Percentiles rank a stretch among this genome's conserved stretches.
Conservation (phyloP, 1,140 invertebrate genomes). For the Drosophila asahinai region DNA sequence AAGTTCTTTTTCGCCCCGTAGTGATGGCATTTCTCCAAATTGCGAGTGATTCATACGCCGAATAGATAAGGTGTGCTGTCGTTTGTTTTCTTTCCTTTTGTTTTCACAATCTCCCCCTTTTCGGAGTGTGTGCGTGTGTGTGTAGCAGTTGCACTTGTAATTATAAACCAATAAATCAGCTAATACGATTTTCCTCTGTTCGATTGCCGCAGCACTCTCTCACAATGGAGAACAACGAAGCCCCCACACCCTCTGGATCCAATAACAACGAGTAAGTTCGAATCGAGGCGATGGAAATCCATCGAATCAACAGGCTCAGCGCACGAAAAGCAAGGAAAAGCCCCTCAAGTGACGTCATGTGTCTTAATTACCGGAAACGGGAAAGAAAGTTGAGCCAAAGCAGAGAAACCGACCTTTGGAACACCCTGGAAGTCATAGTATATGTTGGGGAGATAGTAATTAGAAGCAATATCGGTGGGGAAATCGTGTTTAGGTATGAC, state of each 20-base stretch:
- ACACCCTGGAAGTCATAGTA: background rate
- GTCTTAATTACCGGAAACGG: constrained; percentile 12
- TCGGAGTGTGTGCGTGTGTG: constrained; percentile 4
- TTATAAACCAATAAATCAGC: constrained; percentile 25
- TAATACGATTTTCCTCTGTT: constrained; percentile 6
- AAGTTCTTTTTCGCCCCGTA: constrained; percentile 55
- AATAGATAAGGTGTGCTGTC: constrained; percentile 64
- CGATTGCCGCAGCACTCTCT: constrained; percentile 5
- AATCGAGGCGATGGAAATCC: constrained; percentile 5
- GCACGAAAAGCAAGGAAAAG: constrained; percentile 43
- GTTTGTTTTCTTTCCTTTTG: constrained; percentile 32
- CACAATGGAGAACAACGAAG: constrained; percentile 75
- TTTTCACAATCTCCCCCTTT: constrained; percentile 19
- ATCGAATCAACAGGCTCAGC: constrained; percentile 27
- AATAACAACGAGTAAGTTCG: constrained; percentile 74
- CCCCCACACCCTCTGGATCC: constrained; percentile 68
- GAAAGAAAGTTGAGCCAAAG: constrained; percentile 2
- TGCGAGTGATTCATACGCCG: constrained; percentile 41
- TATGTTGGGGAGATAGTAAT: background rate
- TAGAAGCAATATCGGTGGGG: background rate
- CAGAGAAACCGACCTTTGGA: constrained; percentile 13
- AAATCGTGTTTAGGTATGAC: background rate
- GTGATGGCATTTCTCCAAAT: constrained; percentile 53
- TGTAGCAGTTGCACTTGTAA: constrained; percentile 11
- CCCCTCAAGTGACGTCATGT: constrained; percentile 39